Conservation (phyloP, 1,140 invertebrate genomes). For the Ditylenchus dipsaci region DNA sequence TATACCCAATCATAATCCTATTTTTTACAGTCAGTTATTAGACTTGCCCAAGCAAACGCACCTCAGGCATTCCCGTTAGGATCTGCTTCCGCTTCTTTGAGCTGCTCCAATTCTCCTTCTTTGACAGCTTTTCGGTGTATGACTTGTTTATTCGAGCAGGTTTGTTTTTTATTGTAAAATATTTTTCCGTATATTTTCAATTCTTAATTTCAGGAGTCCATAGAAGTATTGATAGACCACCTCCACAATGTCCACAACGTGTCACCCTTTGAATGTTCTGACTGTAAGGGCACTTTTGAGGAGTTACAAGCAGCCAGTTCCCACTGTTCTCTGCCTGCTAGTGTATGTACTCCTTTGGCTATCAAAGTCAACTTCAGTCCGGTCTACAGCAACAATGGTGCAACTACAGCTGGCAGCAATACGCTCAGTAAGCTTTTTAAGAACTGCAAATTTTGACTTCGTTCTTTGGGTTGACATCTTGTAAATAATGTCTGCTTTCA, state of each 20-base stretch:
- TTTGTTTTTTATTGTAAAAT: too few relatives aligned
- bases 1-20: too few relatives aligned
- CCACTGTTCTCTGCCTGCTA: slow-evolving; percentile 20
- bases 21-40: too few relatives aligned
- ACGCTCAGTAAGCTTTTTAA: neutral
- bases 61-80: too few relatives aligned
- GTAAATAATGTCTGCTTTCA: neutral
- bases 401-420: neutral
- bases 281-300: slow-evolving; percentile 37
- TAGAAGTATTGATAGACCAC: slow-evolving; percentile 35
- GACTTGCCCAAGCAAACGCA: too few relatives aligned
- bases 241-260: slow-evolving; percentile 35
- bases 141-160: slow-evolving; percentile 42
- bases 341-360: slow-evolving; percentile 20
- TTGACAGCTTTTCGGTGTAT: slow-evolving; percentile 32
- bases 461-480: neutral
- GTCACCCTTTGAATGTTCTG: slow-evolving; percentile 37
- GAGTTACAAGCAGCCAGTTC: slow-evolving; percentile 24
- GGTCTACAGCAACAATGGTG: neutral
- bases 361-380: slow-evolving; percentile 39
- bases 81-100: too few relatives aligned
- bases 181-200: neutral
- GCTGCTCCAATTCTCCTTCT: slow-evolving; percentile 9
- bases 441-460: neutral
- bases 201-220: slow-evolving; percentile 20